Evolutionary conservation across 2,797 vertebrate species (phyloP).

Genomic region (Threskiornis aethiopicus): DNA sequence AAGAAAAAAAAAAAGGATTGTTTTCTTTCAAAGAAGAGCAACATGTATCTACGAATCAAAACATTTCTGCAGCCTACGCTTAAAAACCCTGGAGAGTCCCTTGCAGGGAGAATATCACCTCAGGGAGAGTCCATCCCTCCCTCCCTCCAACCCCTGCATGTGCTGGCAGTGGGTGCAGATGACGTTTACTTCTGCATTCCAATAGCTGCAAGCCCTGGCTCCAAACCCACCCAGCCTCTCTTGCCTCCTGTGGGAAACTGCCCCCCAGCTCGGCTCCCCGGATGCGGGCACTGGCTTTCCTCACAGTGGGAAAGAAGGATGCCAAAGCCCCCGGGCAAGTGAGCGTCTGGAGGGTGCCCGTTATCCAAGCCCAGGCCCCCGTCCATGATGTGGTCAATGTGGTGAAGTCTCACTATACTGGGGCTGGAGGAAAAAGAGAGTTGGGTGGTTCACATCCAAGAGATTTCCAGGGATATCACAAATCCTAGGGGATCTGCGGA

Average conservation of each 20-base stretch:
- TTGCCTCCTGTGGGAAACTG: neutral
- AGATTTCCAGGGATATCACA: neutral
- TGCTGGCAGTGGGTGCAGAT: neutral
- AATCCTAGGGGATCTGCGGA: neutral
- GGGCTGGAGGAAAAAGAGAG: neutral
- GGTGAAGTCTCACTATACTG: neutral
- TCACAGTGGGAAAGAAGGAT: rapidly evolving
- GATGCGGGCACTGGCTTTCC: neutral
- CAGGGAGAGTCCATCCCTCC: neutral
- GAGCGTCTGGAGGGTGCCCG: rapidly evolving
- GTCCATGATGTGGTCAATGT: neutral
- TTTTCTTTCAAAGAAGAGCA: neutral
- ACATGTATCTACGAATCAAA: neutral
- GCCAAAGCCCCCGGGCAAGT: rapidly evolving
- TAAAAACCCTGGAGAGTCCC: conserved; percentile 8
- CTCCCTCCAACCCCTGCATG: neutral
- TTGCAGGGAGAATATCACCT: neutral
- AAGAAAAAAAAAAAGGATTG: neutral
- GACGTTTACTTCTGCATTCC: neutral
- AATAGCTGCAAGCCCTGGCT: neutral
- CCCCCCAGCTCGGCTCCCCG: neutral
- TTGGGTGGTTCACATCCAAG: neutral
- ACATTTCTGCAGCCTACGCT: neutral
- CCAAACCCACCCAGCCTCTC: neutral
- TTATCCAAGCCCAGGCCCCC: neutral